Conservation (phyloP, 2,888 invertebrate species). For the Pristionchus arcanus region DNA sequence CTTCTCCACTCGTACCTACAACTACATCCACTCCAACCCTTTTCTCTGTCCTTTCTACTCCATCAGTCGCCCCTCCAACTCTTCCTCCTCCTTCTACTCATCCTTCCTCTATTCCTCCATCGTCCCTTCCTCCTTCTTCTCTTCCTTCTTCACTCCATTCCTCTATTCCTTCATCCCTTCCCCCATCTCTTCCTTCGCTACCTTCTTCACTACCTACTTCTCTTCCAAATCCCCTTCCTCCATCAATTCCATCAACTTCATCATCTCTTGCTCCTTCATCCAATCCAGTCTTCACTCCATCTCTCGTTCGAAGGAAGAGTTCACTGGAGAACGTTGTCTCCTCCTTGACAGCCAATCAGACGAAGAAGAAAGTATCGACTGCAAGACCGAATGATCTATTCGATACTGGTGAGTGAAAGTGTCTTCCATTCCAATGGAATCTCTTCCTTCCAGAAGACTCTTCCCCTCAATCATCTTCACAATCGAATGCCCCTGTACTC, state of each 20-base stretch:
- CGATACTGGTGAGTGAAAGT: conserved; percentile 24
- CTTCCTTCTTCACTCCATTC: not conserved
- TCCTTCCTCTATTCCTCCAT: not conserved
- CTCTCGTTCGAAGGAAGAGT: conserved; percentile 31
- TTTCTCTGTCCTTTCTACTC: not conserved
- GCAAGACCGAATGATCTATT: not conserved
- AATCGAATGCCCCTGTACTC: conserved; percentile 10
- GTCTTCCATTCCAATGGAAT: not conserved
- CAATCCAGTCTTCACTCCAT: not conserved
- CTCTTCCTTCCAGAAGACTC: not conserved
- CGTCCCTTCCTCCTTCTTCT: not conserved
- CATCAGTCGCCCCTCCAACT: not conserved
- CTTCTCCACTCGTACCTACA: not conserved
- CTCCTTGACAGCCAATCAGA: not conserved
- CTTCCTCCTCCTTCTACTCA: not conserved
- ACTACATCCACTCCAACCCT: not conserved
- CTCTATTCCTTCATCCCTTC: not conserved
- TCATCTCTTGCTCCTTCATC: not conserved
- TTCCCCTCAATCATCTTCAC: conserved; percentile 1
- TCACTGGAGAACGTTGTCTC: not conserved
- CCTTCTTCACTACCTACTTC: not conserved
- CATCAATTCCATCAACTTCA: not conserved
- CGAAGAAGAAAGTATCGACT: not conserved
- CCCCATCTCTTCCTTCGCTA: not conserved
- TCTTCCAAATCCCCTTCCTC: not conserved